Evolutionary conservation across 2,888 invertebrate species (phyloP), one percentile per base, ranked within the genome.

Genomic region (Plemyria rubiginata): DNA sequence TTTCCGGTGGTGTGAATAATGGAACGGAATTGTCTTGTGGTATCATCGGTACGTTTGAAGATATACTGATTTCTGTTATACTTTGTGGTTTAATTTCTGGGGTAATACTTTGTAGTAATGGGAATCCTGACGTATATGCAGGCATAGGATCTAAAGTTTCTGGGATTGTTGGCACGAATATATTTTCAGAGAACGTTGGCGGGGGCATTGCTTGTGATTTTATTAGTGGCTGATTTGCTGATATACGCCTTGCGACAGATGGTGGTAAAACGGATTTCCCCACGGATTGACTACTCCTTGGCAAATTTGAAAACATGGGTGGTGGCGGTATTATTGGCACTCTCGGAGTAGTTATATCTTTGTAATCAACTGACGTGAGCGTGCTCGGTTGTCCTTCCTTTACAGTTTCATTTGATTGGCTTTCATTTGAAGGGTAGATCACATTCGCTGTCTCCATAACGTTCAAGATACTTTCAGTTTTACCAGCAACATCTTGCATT

Each of bases 191-290:
- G 7, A 71, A 69, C 1, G 72, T 62, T 8, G 78, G 63, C 7
- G 76, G 75, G 12, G 75, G 64, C 2, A 73, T 48, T 7, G 64
- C 63, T 66, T 82, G 82, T 5, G 76, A 74, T 76, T 86, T 90
- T 0, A 87, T 80, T 1, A 85, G 67, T 0, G 88, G 85, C 59
- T 90, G 86, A 62, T 85, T 86, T 0, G 84, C 80, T 0, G 84
- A 76, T 63, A 92, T 84, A 13, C 89, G 82, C 54, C 92, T 85
- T 16, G 92, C 92, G 0, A 92, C 86, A 0, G 92, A 92, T 0
- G 92, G 92, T 6, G 92, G 92, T 67, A 92, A 68, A 1, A 91
- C 74, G 0, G 87, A 67, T 66, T 84, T 89, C 15, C 74, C 81
- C 11, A 58, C 51, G n/a, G 76, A 69, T 56, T 79, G 79, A 53